Percentiles rank a stretch among this genome's conserved stretches.
Evolutionary conservation across 1,140 invertebrate genomes (phyloP).

Genomic region (Bombus cullumanus): DNA sequence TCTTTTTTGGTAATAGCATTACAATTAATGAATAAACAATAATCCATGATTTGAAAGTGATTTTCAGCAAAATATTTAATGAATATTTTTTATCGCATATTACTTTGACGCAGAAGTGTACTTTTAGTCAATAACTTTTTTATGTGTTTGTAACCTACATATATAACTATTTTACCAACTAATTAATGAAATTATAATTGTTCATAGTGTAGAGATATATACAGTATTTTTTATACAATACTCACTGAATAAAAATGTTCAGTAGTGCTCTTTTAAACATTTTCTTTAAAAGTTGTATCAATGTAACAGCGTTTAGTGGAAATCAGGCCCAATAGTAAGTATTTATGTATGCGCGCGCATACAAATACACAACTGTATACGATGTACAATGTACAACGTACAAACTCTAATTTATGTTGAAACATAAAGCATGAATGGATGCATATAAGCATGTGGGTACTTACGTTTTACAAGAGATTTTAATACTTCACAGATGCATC

Average conservation of each 20-base stretch:
- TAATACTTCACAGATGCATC: neutral
- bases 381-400: too few relatives aligned
- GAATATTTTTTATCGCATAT: too few relatives aligned
- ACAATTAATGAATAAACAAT: too few relatives aligned
- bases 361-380: neutral
- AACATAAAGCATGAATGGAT: neutral
- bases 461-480: neutral
- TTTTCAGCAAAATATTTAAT: neutral
- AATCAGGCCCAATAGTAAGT: neutral
- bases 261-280: neutral
- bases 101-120: too few relatives aligned
- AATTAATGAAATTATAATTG: neutral
- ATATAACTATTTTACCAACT: neutral
- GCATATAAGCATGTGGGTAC: too few relatives aligned
- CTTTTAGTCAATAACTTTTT: too few relatives aligned
- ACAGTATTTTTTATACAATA: neutral
- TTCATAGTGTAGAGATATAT: neutral
- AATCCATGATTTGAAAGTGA: neutral
- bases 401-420: neutral
- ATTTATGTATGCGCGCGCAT: neutral
- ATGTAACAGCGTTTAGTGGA: neutral
- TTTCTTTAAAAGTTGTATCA: conserved; percentile 2
- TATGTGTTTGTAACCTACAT: neutral
- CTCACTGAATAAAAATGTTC: neutral
- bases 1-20: too few relatives aligned